Percentiles rank a stretch among this genome's conserved stretches.
These are phyloP conservation scores for Pipa parva DNA, from an alignment of 2,113 vertebrate species.

Conservation along the genomic window DNA sequence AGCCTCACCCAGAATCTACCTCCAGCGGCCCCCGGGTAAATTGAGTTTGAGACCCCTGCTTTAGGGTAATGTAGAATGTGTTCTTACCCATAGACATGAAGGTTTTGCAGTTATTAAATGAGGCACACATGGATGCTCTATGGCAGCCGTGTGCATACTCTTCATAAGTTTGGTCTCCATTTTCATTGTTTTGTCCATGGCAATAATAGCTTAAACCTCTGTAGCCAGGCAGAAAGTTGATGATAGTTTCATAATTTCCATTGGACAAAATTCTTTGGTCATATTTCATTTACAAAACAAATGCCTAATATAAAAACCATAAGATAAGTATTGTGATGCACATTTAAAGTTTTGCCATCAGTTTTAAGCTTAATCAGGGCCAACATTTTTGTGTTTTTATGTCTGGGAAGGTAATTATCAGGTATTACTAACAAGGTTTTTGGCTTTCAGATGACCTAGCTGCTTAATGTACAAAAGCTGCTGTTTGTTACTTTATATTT, in stretches of 20 bases:
- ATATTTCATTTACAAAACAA: conserved; percentile 31
- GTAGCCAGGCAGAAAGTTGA: conserved; percentile 15
- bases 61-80: too few species aligned
- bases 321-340: conserved; percentile 23
- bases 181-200: background rate
- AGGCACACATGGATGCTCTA: background rate
- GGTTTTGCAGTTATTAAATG: conserved; percentile 11
- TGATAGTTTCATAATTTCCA: conserved; percentile 24
- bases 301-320: conserved; percentile 36
- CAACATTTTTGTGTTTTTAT: conserved; percentile 2
- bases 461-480: background rate
- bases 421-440: conserved; percentile 9
- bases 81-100: background rate
- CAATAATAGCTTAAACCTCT: conserved; percentile 26
- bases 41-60: too few species aligned
- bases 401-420: conserved; percentile 37
- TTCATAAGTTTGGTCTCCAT: background rate
- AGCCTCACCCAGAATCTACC: too few species aligned
- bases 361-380: background rate
- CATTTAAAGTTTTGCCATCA: conserved; percentile 8
- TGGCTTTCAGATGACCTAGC: background rate
- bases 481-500: background rate
- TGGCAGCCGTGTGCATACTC: background rate
- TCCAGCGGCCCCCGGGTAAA: too few species aligned
- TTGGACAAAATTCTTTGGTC: conserved; percentile 10